These are phyloP conservation scores for Drosophila monieri DNA, from an alignment of 2,888 invertebrate genomes.

Conservation along the genomic window DNA sequence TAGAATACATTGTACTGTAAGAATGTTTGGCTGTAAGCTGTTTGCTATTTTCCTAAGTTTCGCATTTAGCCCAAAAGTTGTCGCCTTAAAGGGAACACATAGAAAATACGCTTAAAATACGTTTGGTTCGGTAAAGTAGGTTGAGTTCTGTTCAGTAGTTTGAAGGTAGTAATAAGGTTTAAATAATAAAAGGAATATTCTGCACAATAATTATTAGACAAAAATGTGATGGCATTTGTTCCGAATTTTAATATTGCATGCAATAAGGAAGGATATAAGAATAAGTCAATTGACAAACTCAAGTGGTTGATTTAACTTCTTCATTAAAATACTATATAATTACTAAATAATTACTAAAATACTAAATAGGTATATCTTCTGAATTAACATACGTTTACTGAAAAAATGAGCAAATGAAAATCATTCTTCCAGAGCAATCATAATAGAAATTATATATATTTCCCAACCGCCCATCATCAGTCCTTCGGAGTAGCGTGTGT, in stretches of 20 bases:
- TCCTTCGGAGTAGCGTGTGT: conserved; percentile 8
- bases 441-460: conserved; percentile 39
- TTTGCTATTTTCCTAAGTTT: conserved; percentile 62
- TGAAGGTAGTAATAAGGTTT: not conserved
- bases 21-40: conserved; percentile 55
- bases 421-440: conserved; percentile 46
- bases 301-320: too few relatives aligned
- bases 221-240: too few relatives aligned
- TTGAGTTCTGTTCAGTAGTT: conserved; percentile 9
- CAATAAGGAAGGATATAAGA: too few relatives aligned
- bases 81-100: conserved; percentile 44
- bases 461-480: conserved; percentile 8
- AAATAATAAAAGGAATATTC: too few relatives aligned
- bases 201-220: too few relatives aligned
- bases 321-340: too few relatives aligned
- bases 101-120: conserved; percentile 28
- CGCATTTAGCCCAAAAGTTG: conserved; percentile 46
- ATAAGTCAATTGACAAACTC: too few relatives aligned
- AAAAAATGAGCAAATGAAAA: conserved; percentile 18
- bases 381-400: not conserved
- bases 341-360: too few relatives aligned
- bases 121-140: conserved; percentile 7
- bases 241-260: too few relatives aligned
- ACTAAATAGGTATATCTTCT: too few relatives aligned
- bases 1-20: conserved; percentile 33